Evolutionary conservation across 2,113 vertebrate genomes (phyloP), one percentile per base, ranked within the genome.

Genomic region (Cairina moschata): DNA sequence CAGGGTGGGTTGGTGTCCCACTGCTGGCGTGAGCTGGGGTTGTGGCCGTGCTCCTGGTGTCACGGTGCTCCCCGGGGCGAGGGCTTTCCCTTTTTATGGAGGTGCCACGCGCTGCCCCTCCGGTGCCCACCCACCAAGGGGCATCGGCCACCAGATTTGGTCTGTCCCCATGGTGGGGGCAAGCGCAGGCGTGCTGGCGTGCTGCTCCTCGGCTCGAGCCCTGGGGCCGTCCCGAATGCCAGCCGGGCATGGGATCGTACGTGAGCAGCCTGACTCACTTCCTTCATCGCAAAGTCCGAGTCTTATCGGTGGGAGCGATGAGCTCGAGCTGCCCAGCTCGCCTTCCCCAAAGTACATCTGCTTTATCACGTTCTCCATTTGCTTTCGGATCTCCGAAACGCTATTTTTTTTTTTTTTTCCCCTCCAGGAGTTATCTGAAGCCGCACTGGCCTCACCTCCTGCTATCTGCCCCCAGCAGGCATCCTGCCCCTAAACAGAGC

Each of bases 341-440:
- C 25, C 16, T 42, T 84, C 59, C 0, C 2, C 56, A 75, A 59
- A 0, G 0, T 58, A 28, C 69, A 44, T 60, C 42, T 78, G 66
- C 88, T 84, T 91, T 89, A 84, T 17, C 10, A 7, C 59, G 90
- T 58, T 82, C 77, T 44, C 60, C 20, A 42, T 68, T 75, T 69
- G 81, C 74, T 12, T 87, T 89, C 77, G 28, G 62, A 86, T 88
- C 83, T 76, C 66, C 68, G 67, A 56, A 84, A 60, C 13, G 1
- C 23, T 79, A 2, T 6, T 56, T 93, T 84, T 84, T 81, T 48
- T 8, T 82, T 81, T 44, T 48, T 8, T 82, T 81, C 40, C 6
- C 42, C 69, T 91, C 65, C 69, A 34, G 56, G 56, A 17, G 2
- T 88, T 93, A 95, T 84, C 86, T 94, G 69, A 94, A 86, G 60